A percentile compares a stretch with the other conserved stretches of the same genome.
These are phyloP conservation scores for Acanthornis magna DNA, from an alignment of 2,797 vertebrate species.

Conservation along the genomic window DNA sequence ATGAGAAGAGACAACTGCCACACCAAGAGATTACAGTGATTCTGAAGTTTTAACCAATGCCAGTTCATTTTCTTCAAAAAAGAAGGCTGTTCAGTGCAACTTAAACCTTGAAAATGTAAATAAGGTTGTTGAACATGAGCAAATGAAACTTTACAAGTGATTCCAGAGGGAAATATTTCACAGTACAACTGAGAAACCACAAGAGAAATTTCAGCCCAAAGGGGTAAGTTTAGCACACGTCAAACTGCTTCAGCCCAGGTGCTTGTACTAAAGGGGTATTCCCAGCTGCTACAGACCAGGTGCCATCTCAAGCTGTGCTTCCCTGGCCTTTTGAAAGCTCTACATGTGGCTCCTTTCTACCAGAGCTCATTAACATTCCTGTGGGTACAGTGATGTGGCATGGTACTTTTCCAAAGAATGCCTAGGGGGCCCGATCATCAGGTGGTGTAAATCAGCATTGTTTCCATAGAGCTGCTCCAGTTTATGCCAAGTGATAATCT, in stretches of 20 bases:
- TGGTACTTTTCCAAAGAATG: constrained; percentile 36
- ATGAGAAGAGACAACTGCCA: neutral
- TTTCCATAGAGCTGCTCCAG: neutral
- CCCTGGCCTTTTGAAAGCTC: neutral
- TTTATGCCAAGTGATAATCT: neutral
- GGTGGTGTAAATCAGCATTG: constrained; percentile 19
- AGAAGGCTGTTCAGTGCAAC: neutral
- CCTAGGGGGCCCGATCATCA: neutral
- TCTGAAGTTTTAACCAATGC: constrained; percentile 5
- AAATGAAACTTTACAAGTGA: constrained; percentile 37
- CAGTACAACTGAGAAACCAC: constrained; percentile 44
- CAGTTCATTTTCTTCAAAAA: constrained; percentile 20
- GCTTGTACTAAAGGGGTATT: constrained; percentile 25
- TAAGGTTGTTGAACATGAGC: constrained; percentile 34
- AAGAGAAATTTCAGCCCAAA: constrained; percentile 54
- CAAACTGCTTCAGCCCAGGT: constrained; percentile 37
- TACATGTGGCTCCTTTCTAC: constrained; percentile 6
- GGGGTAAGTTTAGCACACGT: constrained; percentile 45
- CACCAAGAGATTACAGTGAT: neutral
- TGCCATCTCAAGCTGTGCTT: constrained; percentile 27
- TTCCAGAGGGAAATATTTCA: constrained; percentile 44
- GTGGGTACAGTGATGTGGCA: neutral
- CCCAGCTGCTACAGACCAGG: constrained; percentile 35
- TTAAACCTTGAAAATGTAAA: constrained; percentile 38
- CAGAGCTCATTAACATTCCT: constrained; percentile 33